Evolutionary conservation across 1,140 invertebrate species (phyloP), one percentile per base, ranked within the genome.

Genomic region (Druon quercuslanigerum): DNA sequence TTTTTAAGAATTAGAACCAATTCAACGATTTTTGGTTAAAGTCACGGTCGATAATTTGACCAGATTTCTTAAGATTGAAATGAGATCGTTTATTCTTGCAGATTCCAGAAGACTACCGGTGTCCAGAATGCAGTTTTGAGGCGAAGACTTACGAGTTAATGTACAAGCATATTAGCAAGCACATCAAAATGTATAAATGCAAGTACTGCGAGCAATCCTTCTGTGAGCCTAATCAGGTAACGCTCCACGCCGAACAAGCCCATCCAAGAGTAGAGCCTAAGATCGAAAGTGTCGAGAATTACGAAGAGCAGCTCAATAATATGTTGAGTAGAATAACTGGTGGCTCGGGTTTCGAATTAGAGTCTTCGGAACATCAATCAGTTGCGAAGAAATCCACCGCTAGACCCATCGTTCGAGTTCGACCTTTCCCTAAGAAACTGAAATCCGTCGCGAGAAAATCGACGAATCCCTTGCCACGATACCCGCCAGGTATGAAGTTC

Each of bases 391-490:
- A 92, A 72, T 92, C 91, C 0, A 92, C 90, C 0, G 85, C 89
- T 0, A 89, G 84, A 40, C 81, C 77, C 9, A 51, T 71, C 76
- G 19, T 60, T 16, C 25, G 60, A 6, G 73, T 75, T 40, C 40
- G 60, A 9, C 72, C 81, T 0, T 74, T 66, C 11, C 79, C 77
- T 3, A 71, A 50, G 0, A 85, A 84, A 12, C 12, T 83, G 7
- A 90, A 89, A 52, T 81, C 89, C 0, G 89, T 91, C 0, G 91
- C 91, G 0, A 84, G 90, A 40, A 92, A 92, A 60, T 91, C 90
- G 1, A 91, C 88, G 0, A 87, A 89, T 82, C 88, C 86, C 0
- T 74, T 86, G 50, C 80, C 87, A 0, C 78, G 83, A 16, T 86
- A 87, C 79, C 83, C 86, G 0, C 57, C 77, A 1, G 79, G 74